Conservation (phyloP, 1,140 invertebrate species). For the Reticulitermes speratus region DNA sequence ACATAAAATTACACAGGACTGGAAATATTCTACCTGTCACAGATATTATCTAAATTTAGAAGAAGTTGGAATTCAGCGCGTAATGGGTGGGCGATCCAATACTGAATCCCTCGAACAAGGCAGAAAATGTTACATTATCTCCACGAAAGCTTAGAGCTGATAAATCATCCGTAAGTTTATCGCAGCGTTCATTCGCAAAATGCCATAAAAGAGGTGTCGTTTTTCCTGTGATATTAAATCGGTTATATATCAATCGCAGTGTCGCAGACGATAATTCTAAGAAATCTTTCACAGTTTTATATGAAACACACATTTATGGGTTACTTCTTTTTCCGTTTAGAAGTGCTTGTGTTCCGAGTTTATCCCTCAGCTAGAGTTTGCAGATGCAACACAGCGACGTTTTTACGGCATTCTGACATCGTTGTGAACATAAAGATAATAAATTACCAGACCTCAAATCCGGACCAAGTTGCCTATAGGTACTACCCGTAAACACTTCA, state of each 20-base stretch:
- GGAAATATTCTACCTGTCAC: too few relatives aligned
- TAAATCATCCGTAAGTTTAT: too few relatives aligned
- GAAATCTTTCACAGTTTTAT: neutral
- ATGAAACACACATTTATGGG: neutral
- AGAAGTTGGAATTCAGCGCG: too few relatives aligned
- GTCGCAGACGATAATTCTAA: neutral
- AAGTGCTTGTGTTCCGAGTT: neutral
- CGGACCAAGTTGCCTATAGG: neutral
- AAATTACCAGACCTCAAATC: neutral
- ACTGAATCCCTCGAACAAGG: too few relatives aligned
- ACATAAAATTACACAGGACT: too few relatives aligned
- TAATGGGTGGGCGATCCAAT: too few relatives aligned
- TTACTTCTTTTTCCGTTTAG: neutral
- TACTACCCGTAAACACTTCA: neutral
- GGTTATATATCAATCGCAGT: neutral
- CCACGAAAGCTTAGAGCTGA: too few relatives aligned
- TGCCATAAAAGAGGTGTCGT: too few relatives aligned
- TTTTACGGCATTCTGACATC: neutral
- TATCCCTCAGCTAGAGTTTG: neutral
- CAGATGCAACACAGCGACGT: neutral
- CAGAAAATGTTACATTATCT: too few relatives aligned
- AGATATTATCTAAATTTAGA: too few relatives aligned
- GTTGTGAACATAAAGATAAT: neutral
- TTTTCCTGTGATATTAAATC: neutral
- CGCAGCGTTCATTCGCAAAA: too few relatives aligned